Percentiles rank a stretch among this genome's conserved stretches.
Evolutionary conservation across 2,888 invertebrate species (phyloP).

Genomic region (Danaus chrysippus): DNA sequence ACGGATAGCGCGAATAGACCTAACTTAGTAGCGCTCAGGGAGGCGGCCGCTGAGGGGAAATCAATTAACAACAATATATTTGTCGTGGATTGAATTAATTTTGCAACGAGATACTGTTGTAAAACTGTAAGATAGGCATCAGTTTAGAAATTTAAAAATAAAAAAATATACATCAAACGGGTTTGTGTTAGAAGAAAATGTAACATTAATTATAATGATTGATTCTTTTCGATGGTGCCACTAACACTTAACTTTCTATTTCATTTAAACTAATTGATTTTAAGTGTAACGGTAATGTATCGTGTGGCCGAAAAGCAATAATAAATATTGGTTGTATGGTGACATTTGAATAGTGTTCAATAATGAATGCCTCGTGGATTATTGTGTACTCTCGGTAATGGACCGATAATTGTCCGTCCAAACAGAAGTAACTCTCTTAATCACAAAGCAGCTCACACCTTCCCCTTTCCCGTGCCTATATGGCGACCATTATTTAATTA

Average conservation of each 20-base stretch:
- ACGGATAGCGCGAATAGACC: slow-evolving; percentile 76
- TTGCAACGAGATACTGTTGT: slow-evolving; percentile 54
- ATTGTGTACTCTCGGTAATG: slow-evolving; percentile 71
- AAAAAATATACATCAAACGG: background rate
- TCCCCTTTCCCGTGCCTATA: slow-evolving; percentile 40
- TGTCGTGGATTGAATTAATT: slow-evolving; percentile 55
- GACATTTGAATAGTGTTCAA: slow-evolving; percentile 58
- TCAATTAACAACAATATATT: slow-evolving; percentile 69
- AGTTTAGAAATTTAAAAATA: background rate
- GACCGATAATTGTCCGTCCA: slow-evolving; percentile 76
- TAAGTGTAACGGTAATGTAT: slow-evolving; percentile 32
- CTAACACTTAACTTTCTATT: slow-evolving; percentile 23
- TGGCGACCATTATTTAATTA: slow-evolving; percentile 73
- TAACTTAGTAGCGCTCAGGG: slow-evolving; percentile 59
- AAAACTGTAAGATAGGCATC: slow-evolving; percentile 7
- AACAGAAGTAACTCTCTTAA: slow-evolving; percentile 76
- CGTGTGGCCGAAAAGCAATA: slow-evolving; percentile 35
- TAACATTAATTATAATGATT: too few relatives aligned
- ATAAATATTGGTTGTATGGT: slow-evolving; percentile 45
- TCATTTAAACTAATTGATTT: slow-evolving; percentile 36
- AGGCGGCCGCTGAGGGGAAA: slow-evolving; percentile 63
- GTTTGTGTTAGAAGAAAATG: too few relatives aligned
- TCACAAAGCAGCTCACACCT: slow-evolving; percentile 71
- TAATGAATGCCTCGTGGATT: slow-evolving; percentile 64
- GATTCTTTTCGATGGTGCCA: slow-evolving; percentile 8